Base-by-base conservation (phyloP, 2,888 invertebrate species). In the Tenthredo scrophulariae region DNA sequence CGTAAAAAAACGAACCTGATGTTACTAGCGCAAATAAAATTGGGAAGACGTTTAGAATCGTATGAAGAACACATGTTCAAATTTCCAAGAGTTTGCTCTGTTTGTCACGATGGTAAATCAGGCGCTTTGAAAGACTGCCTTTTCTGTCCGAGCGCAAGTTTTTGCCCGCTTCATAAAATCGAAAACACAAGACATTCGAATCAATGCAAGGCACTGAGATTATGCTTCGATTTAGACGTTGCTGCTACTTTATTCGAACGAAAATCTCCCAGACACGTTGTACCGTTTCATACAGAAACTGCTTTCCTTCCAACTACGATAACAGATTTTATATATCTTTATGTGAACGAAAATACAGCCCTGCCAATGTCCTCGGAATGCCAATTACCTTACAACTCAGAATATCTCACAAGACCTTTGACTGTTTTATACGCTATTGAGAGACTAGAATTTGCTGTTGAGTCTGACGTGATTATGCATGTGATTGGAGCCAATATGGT, bases 401-500 rank as follows among this genome's bases (percentile, higher is more conserved):
- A 91, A 86, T 89, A 88, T 85, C 87, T 91, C 0, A 90, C 92
- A n/a, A 88, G 91, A 85, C 91, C 92, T 7, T 87, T 92, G 67
- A 91, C 91, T 6, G 86, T 92, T 26, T 87, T 92, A 15, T 88
- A 91, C 79, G 89, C 89, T 13, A 67, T 91, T 50, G 87, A 90
- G 82, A 88, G 87, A 85, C 84, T 91, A 46, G 83, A 88, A 29
- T 86, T 70, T 65, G 67, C 0, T 40, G 82, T 83, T 54, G 67
- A 79, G n/a, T 79, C 79, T 37, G 43, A 77, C 2, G 77, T 91
- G 9, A 88, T 88, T n/a, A 84, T 93, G 62, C 93, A 93, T 85
- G 85, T 93, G 18, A 89, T 93, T 85, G 93, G 92, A 18, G 91
- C 93, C 0, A 91, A 91, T 85, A 85, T 88, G 26, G 87, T 90